Base-by-base conservation (phyloP, 2,113 vertebrate species). In the Gnathonemus echidnorhynchus region DNA sequence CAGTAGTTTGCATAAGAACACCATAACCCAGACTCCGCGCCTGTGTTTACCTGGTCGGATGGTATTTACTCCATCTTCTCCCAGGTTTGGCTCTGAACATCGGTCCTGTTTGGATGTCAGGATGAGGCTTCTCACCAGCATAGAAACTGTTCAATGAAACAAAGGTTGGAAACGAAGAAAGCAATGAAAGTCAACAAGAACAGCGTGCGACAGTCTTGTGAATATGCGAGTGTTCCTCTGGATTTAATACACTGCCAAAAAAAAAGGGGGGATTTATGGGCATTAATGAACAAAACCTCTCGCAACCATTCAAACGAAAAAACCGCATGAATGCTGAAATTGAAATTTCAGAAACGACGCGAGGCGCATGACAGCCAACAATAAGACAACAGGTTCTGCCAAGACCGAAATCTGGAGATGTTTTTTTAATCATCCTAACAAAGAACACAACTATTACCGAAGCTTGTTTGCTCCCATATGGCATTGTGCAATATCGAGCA, bases 201-300 rank as follows among this genome's bases (percentile, higher is more conserved):
- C 92, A 94, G 90, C 91, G 93, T 42, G 45, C 92, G 94, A 94
- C 94, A 93, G 93, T 94, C 93, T 95, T 93, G 93, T 93, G 50
- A 56, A 19, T 53, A 53, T 39, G 46, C 50, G 10, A 35, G 50
- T 94, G 94, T 95, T 94, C 93, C 93, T 94, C 70, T 95, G 93
- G 96, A 95, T 95, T 94, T 95, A 94, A 89, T 93, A 93, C 89
- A 0, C 93, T 95, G 95, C 93, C 95, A 96, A 92, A 42, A 95
- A 95, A 95, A 66, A 66, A 13, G 2, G n/a, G 9, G 95, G 95
- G 96, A 96, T 95, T 95, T 95, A 94, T 93, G 94, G 95, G 94
- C 94, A 95, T 95, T 93, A 94, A 94, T 92, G 92, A 95, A 87
- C 94, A 89, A 52, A 95, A 92, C 87, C 94, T 93, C 94, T 94